Percentiles rank a stretch among this genome's conserved stretches.
phyloP scores from a whole-genome alignment of 2,113 vertebrate genomes.

The Xenus cinereus region DNA sequence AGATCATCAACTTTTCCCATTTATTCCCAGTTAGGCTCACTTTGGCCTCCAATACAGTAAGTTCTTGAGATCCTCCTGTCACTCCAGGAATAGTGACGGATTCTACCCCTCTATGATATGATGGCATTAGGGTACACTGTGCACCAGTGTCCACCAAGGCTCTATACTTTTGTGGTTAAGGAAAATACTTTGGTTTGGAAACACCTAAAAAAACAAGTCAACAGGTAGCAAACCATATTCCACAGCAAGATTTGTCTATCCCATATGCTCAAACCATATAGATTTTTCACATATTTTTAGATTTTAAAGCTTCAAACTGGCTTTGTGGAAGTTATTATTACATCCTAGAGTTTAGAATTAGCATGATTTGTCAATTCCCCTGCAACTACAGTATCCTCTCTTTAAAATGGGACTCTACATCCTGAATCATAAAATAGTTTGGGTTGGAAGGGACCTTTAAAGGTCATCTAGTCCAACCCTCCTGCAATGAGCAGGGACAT shows the following conservation, averaged over 20 bases:
- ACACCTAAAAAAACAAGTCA: not conserved
- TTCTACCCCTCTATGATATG: too few relatives aligned
- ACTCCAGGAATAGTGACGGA: too few relatives aligned
- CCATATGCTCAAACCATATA: not conserved
- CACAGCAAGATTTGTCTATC: not conserved
- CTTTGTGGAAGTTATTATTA: not conserved
- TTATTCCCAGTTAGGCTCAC: too few relatives aligned
- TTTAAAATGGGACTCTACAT: not conserved
- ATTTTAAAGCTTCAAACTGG: not conserved
- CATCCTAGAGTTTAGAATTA: not conserved
- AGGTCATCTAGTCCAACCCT: too few relatives aligned
- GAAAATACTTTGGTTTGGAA: not conserved
- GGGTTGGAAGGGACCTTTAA: too few relatives aligned
- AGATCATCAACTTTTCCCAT: too few relatives aligned
- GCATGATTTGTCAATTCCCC: not conserved
- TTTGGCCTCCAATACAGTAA: too few relatives aligned
- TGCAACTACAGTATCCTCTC: not conserved
- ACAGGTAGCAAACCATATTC: not conserved
- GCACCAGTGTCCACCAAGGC: too few relatives aligned
- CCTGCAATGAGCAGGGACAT: too few relatives aligned
- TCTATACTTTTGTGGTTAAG: not conserved
- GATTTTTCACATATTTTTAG: not conserved
- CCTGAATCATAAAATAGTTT: too few relatives aligned
- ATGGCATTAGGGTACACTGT: too few relatives aligned
- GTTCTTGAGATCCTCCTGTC: too few relatives aligned